Evolutionary conservation across 2,888 invertebrate species (phyloP).

Genomic region (Machimus rusticus): DNA sequence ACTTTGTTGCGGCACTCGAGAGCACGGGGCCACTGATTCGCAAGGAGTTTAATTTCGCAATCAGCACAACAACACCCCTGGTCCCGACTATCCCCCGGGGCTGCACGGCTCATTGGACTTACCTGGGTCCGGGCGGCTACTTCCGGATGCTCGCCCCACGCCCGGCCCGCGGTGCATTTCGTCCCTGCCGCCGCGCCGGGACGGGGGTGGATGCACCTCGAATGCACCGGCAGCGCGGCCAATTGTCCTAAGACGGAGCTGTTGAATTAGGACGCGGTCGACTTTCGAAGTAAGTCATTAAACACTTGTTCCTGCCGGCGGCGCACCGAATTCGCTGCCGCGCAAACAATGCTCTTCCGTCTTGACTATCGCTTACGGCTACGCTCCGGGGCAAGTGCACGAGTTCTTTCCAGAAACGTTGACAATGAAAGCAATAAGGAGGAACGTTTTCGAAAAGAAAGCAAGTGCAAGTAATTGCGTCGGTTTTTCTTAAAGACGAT

Average conservation of each 20-base stretch:
- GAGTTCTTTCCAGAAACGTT: neutral
- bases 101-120: neutral
- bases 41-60: slow-evolving; percentile 18
- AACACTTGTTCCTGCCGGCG: neutral
- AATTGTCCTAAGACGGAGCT: neutral
- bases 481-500: neutral
- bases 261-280: neutral
- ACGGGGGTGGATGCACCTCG: neutral
- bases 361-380: neutral
- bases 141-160: neutral
- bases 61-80: slow-evolving; percentile 3
- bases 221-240: neutral
- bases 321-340: neutral
- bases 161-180: neutral
- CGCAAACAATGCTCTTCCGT: neutral
- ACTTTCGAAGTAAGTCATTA: neutral
- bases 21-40: neutral
- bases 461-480: neutral
- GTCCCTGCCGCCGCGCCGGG: neutral
- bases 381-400: neutral
- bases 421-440: neutral
- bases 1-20: slow-evolving; percentile 9
- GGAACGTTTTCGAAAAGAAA: neutral
- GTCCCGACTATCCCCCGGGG: neutral
- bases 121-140: neutral